Base-by-base conservation (phyloP, 2,888 invertebrate genomes). In the Andrena chrysosceles region DNA sequence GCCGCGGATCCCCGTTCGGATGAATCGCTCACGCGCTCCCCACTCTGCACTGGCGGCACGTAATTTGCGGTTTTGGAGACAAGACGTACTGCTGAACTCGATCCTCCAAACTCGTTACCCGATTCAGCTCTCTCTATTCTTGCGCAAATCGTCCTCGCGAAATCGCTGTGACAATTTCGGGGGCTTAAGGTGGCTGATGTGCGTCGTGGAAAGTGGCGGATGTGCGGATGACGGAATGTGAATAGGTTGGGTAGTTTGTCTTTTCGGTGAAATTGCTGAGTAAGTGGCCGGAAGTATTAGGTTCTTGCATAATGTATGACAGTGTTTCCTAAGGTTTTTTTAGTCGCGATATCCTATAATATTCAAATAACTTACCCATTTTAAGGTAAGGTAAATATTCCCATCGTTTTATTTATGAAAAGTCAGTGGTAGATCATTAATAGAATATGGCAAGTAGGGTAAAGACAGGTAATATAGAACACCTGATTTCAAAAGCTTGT, bases 1-100 rank as follows among this genome's bases (percentile, higher is more conserved):
- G 54, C 52, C 76, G 66, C 72, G 70, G 56, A 73, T 74, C 64
- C 54, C 10, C 62, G 70, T 49, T 56, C 59, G 71, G 76, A 81
- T 83, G 76, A 62, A 81, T 81, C 83, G 74, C 59, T 74, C 74
- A 68, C 71, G 74, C 54, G 74, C 70, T 16, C 33, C 26, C 26
- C 49, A 35, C 7, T n/a, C 33, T 10, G 35, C n/a, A 8, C 56
- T 20, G 1, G 16, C n/a, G 48, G n/a, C 49, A 48, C 5, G 64
- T 71, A 68, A 74, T 77, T 82, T 77, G 73, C 66, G 77, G 74
- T 63, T 77, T 77, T 54, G 74, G 82, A 60, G 74, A 64, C 64
- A 67, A 77, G 74, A 76, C 66, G 71, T 72, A 76, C 66, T 52
- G 70, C 68, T 16, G 74, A 54, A 54, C 54, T 33, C 64, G 62